Evolutionary conservation across 2,888 invertebrate species (phyloP), one percentile per base, ranked within the genome.

Genomic region (Pachymerium ferrugineum): DNA sequence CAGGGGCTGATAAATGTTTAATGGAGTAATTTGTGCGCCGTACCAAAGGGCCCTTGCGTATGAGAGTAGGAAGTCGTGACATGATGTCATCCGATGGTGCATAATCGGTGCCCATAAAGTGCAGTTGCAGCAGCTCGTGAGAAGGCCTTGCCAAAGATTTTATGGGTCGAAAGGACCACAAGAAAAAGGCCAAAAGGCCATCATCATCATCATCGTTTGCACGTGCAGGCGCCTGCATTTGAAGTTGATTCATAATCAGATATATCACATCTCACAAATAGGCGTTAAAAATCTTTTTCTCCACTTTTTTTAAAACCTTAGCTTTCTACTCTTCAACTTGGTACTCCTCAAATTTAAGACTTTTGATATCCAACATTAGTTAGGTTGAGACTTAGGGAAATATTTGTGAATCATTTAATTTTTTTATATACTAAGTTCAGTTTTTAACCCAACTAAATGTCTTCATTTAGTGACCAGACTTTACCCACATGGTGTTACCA

Each of bases 81-180:
- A 47, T 47, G 47, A 47, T 47, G 47, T 47, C 47, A 47, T 47
- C 47, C 47, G 22, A 47, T 47, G 47, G 47, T 47, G 47, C 47
- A 47, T 47, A 47, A 47, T 47, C 47, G 47, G 47, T 47, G 47
- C 19, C 47, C 47, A 47, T 47, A 47, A 47, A 47, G 47, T 47
- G 47, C 47, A 47, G 47, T 47, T 22, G 47, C 47, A 47, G 47
- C 47, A 47, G 22, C 5, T 19, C 47, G 47, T 19, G 8, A 16
- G 47, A 47, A 22, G 47, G 19, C 47, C 47, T 47, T 47, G 47
- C 47, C 47, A 47, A 47, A 47, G 47, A 47, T 47, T 47, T 47
- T 47, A 47, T 47, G 19, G 47, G 47, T 47, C 19, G 5, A 19
- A 47, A 47, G 47, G 47, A 47, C 47, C 47, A 47, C 47, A 47